phyloP scores from a whole-genome alignment of 2,797 vertebrate genomes.

The Enteromius paludinosus region DNA sequence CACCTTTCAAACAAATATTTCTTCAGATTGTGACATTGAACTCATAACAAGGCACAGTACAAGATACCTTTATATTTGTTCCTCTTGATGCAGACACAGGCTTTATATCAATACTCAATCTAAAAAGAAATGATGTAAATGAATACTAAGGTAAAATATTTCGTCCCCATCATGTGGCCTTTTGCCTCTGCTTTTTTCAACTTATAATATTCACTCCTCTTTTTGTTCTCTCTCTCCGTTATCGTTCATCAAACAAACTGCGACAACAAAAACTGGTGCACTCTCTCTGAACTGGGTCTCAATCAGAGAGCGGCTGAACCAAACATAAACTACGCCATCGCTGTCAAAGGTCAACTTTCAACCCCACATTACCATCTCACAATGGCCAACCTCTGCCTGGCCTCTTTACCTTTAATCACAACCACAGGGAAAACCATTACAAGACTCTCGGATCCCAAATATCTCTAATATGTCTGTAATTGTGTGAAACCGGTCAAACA shows the following conservation, averaged over 20 bases:
- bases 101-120: not conserved
- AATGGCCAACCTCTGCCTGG: slow-evolving; percentile 46
- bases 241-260: slow-evolving; percentile 79
- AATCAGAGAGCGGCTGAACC: slow-evolving; percentile 52
- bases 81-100: not conserved
- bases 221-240: slow-evolving; percentile 68
- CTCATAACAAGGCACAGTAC: not conserved
- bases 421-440: slow-evolving; percentile 52
- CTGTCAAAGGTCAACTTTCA: slow-evolving; percentile 48
- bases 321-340: slow-evolving; percentile 44
- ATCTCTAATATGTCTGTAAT: slow-evolving; percentile 51
- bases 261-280: slow-evolving; percentile 71
- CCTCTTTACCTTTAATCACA: slow-evolving; percentile 58
- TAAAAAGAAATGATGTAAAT: not conserved
- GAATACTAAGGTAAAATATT: not conserved
- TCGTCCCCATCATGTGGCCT: not conserved
- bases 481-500: slow-evolving; percentile 38
- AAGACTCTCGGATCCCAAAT: slow-evolving; percentile 36
- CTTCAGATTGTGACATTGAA: not conserved
- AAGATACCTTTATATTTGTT: slow-evolving; percentile 2
- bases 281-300: slow-evolving; percentile 81
- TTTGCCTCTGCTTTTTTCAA: slow-evolving; percentile 11
- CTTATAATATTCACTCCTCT: slow-evolving; percentile 28
- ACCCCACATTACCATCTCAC: slow-evolving; percentile 46
- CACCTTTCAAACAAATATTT: not conserved